phyloP scores from a whole-genome alignment of 2,888 invertebrate genomes.

The Leptopterna dolabrata region DNA sequence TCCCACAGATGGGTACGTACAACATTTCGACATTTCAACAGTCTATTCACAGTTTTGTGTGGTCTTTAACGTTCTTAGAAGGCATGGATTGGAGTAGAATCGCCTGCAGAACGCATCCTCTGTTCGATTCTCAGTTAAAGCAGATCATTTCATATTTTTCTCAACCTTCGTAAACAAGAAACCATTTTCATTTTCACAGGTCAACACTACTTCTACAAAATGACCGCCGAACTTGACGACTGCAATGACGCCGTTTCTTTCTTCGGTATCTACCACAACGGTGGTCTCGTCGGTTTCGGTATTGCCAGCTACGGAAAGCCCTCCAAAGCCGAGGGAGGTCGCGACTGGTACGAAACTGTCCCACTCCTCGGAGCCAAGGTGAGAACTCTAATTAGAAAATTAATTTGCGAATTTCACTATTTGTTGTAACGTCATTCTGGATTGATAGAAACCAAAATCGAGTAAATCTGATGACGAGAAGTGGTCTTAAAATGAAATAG shows the following conservation, averaged over 20 bases:
- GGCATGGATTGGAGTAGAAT: too few relatives aligned
- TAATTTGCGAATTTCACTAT: too few relatives aligned
- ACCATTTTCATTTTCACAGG: constrained; percentile 48
- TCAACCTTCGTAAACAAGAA: not conserved
- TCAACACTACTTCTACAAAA: constrained; percentile 62
- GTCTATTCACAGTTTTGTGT: too few relatives aligned
- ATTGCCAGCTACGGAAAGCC: constrained; percentile 58
- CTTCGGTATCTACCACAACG: constrained; percentile 60
- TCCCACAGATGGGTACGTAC: constrained; percentile 18
- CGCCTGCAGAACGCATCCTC: not conserved
- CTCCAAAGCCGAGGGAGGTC: constrained; percentile 29
- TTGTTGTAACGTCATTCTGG: too few relatives aligned
- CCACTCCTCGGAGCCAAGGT: too few relatives aligned
- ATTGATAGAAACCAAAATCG: too few relatives aligned
- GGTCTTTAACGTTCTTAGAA: too few relatives aligned
- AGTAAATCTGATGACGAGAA: too few relatives aligned
- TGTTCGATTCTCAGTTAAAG: too few relatives aligned
- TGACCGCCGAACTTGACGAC: constrained; percentile 37
- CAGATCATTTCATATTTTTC: not conserved
- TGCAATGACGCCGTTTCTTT: constrained; percentile 58
- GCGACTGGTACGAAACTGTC: constrained; percentile 56
- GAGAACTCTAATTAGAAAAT: too few relatives aligned
- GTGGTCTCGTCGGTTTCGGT: constrained; percentile 60
- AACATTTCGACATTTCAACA: not conserved
- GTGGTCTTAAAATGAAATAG: too few relatives aligned